Percentiles rank a stretch among this genome's conserved stretches.
Evolutionary conservation across 2,113 vertebrate species (phyloP).

Genomic region (Carollia perspicillata): DNA sequence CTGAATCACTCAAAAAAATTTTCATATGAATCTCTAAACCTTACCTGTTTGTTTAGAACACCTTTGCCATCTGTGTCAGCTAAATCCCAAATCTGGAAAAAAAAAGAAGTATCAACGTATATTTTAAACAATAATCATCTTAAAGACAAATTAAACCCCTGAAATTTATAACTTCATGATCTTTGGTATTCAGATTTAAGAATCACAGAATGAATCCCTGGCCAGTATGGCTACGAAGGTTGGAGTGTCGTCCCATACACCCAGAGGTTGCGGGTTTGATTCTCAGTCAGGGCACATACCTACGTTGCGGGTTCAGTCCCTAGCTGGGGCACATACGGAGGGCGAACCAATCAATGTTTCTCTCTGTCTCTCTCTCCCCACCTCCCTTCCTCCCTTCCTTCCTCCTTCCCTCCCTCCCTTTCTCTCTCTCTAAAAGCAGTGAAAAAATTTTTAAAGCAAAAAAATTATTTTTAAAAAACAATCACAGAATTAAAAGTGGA

Average conservation of each 20-base stretch:
- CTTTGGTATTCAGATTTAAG: background rate
- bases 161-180: background rate
- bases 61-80: constrained; percentile 96
- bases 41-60: constrained; percentile 96
- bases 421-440: too few species aligned
- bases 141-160: constrained; percentile 38
- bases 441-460: too few species aligned
- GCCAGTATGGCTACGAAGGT: too few species aligned
- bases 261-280: too few species aligned
- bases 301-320: too few species aligned
- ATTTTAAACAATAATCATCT: constrained; percentile 46
- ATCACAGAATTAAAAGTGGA: background rate
- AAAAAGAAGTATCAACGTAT: constrained; percentile 17
- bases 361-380: too few species aligned
- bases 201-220: background rate
- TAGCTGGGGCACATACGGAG: too few species aligned
- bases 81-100: constrained; percentile 95
- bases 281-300: too few species aligned
- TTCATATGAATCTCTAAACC: constrained; percentile 33
- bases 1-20: constrained; percentile 2
- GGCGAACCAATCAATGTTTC: too few species aligned
- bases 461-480: background rate
- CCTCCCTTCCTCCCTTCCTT: too few species aligned
- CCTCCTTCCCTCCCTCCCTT: too few species aligned
- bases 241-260: too few species aligned